These are phyloP conservation scores for Branchipolynoe longqiensis DNA, from an alignment of 2,888 invertebrate species.

Conservation along the genomic window DNA sequence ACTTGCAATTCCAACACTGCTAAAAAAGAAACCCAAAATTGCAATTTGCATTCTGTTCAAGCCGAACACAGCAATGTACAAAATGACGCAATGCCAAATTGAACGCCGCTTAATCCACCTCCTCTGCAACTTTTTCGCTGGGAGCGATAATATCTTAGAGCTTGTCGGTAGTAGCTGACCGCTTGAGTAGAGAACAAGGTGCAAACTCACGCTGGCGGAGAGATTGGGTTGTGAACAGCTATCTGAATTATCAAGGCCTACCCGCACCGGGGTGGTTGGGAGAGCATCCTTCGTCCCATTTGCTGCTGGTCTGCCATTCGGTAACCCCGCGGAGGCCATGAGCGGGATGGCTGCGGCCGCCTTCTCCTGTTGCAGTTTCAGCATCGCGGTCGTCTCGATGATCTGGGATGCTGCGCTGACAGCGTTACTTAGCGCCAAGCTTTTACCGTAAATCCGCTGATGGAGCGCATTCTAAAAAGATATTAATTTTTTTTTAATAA, in stretches of 20 bases:
- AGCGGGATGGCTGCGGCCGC: slow-evolving; percentile 24
- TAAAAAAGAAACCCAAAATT: no score
- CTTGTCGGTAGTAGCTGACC: no score
- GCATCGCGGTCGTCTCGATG: slow-evolving; percentile 87
- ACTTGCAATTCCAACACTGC: no score
- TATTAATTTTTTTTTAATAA: no score
- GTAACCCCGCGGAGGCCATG: not conserved
- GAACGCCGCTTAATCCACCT: not conserved
- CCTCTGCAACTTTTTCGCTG: no score
- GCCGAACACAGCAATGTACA: not conserved
- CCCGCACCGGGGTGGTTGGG: slow-evolving; percentile 10
- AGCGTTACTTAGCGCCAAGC: slow-evolving; percentile 79
- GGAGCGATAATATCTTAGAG: not conserved
- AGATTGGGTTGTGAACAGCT: not conserved
- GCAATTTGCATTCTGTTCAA: not conserved
- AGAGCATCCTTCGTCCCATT: not conserved
- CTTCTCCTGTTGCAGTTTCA: slow-evolving; percentile 81
- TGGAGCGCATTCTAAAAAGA: slow-evolving; percentile 83
- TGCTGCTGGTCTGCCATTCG: no score
- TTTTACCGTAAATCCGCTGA: slow-evolving; percentile 94
- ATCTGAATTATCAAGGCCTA: not conserved
- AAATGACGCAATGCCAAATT: not conserved
- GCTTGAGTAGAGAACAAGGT: no score
- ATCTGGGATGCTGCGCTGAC: slow-evolving; percentile 78
- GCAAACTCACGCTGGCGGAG: slow-evolving; percentile 37